Percentiles rank a stretch among this genome's conserved stretches.
phyloP scores from a whole-genome alignment of 1,140 invertebrate genomes.

The Rhizoglyphus robini region DNA sequence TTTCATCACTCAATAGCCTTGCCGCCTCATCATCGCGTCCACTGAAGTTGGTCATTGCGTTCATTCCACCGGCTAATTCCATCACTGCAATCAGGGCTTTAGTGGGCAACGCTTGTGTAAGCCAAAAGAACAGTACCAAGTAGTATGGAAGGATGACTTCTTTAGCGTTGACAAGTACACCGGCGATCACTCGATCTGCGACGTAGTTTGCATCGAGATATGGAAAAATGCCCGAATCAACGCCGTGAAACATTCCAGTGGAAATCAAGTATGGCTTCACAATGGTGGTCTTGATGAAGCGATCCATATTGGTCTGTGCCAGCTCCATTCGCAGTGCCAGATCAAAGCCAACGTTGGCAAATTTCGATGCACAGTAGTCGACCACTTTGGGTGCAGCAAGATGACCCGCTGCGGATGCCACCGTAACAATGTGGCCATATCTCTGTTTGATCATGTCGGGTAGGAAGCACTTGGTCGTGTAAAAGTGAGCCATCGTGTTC shows the following conservation, averaged over 20 bases:
- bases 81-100: no score
- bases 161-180: constrained; percentile 62
- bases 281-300: constrained; percentile 60
- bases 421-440: constrained; percentile 78
- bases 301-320: constrained; percentile 36
- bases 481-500: constrained; percentile 50
- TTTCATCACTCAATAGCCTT: no score
- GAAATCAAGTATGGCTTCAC: constrained; percentile 88
- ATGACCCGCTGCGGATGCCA: constrained; percentile 81
- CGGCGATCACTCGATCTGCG: constrained; percentile 62
- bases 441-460: constrained; percentile 45
- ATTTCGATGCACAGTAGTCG: constrained; percentile 91
- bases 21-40: no score
- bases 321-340: constrained; percentile 67
- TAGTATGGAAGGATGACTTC: constrained; percentile 50
- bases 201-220: constrained; percentile 53
- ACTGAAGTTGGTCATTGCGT: no score
- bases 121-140: not conserved
- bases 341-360: constrained; percentile 79
- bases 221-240: constrained; percentile 11
- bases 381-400: constrained; percentile 65
- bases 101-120: no score
- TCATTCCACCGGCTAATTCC: no score
- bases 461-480: constrained; percentile 45
- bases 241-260: constrained; percentile 85